These are phyloP conservation scores for Xyrauchen texanus DNA, from an alignment of 2,113 vertebrate species.

Conservation along the genomic window DNA sequence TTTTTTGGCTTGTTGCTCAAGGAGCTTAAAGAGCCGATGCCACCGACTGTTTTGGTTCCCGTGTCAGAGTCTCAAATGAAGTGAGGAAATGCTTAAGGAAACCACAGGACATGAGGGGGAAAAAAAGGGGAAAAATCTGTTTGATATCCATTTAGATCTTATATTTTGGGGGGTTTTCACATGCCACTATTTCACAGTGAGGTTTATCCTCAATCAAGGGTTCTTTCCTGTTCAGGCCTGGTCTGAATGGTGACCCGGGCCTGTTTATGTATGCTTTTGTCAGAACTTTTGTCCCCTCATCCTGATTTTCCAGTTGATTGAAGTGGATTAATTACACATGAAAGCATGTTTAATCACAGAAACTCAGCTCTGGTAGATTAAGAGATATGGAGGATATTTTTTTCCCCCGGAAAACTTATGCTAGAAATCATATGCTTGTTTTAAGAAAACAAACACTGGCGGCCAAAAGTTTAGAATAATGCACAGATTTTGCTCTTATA, in stretches of 20 bases:
- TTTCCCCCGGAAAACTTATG: not conserved
- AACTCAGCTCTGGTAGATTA: constrained; percentile 46
- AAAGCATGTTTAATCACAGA: constrained; percentile 56
- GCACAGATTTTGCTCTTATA: too few species aligned
- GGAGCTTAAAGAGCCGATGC: constrained; percentile 55
- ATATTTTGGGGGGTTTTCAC: constrained; percentile 61
- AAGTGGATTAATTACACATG: constrained; percentile 59
- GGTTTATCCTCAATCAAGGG: constrained; percentile 62
- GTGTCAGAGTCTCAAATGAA: constrained; percentile 48
- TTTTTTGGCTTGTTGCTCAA: constrained; percentile 62
- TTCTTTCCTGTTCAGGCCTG: constrained; percentile 57
- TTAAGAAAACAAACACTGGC: not conserved
- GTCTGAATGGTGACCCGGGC: constrained; percentile 31
- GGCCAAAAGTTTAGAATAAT: not conserved
- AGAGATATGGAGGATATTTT: constrained; percentile 32
- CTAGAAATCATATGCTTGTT: constrained; percentile 13
- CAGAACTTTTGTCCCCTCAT: constrained; percentile 46
- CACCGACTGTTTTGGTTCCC: constrained; percentile 50
- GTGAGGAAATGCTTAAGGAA: constrained; percentile 52
- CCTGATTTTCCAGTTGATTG: constrained; percentile 53
- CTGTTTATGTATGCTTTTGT: constrained; percentile 35
- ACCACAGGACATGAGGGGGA: constrained; percentile 35
- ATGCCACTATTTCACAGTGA: constrained; percentile 50
- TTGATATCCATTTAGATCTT: constrained; percentile 57
- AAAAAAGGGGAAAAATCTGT: constrained; percentile 33